Base-by-base conservation (phyloP, 2,888 invertebrate species). In the Eupsilia transversa region DNA sequence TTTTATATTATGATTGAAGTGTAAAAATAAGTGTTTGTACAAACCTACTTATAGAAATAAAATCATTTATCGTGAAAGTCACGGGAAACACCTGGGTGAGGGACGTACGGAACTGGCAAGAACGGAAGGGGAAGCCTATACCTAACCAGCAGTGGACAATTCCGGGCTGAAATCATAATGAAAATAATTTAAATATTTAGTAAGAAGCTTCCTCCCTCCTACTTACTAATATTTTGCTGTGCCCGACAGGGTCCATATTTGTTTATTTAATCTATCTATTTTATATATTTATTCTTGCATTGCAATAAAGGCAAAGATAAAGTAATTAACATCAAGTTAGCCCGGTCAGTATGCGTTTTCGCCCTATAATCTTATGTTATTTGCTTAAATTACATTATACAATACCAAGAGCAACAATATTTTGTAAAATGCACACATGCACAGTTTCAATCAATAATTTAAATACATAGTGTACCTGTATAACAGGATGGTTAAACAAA, bases 401-500 rank as follows among this genome's bases (percentile, higher is more conserved):
- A 57, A 41, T 66, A 67, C 35, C 64, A 33, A 64, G 68, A 75
- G 33, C 54, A 65, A 75, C n/a, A 63, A 79, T 63, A 49, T 57
- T 41, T 77, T 79, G 27, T 79, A 57, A 63, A 79, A 41, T 56
- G 38, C 68, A 59, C 56, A 76, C 76, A 38, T 60, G 35, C 61
- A 69, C 35, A 56, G 12, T 74, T 67, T 46, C n/a, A 74, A 43
- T 49, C 30, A 70, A 79, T 52, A 43, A 56, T 72, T n/a, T 59
- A 20, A 27, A 30, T 35, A 78, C 43, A 60, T 35, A 23, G 30
- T n/a, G 46, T 46, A 33, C 64, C 74, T 74, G 54, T 74, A 77
- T 54, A 54, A 80, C 60, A 77, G 74, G 46, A 4, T 27, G 33
- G 33, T 46, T 27, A 60, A 54, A 43, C 49, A 54, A 59, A 76